Evolutionary conservation across 1,140 invertebrate genomes (phyloP), one percentile per base, ranked within the genome.

Genomic region (Drosophila melanogaster): DNA sequence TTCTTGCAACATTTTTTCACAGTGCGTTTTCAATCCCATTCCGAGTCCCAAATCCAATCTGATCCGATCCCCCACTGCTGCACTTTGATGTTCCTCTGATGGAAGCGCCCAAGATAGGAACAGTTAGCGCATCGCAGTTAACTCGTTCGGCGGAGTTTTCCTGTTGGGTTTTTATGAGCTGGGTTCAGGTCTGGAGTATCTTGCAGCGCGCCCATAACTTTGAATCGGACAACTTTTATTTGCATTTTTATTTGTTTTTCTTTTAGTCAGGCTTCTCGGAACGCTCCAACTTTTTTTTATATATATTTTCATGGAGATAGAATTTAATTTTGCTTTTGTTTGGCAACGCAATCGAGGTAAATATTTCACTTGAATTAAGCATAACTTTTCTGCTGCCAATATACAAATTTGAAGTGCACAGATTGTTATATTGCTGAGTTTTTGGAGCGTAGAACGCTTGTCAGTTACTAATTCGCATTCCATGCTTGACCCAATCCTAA

Each of bases 31-130:
- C 24, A 71, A 71, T 71, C 59, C 59, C 59, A 59, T 41, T 59
- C 59, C 54, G 14, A 33, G 24, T 66, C 49, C 65, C 65, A 66
- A 69, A 54, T 69, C 60, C 65, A 54, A 67, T 55, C 38, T 61
- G 53, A 58, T 14, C 69, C 69, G 35, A 47, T 35, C 49, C 30
- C 37, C 50, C 47, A 77, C 58, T 79, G 81, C 58, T 79, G 81
- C 81, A 78, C 77, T 86, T 86, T 86, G 81, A 86, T 86, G 81
- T 81, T 74, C 51, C 55, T 84, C 62, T 53, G 78, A 83, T 83
- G 70, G 69, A 50, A 83, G 79, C 51, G 72, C 71, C 72, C 75
- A 80, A 74, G 81, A 86, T 81, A 86, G 71, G 30, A 81, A 61
- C 79, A 80, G 78, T 78, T 78, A 71, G 66, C 41, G 49, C 64